These are phyloP conservation scores for Phanerotoma sp. DNA, from an alignment of 2,888 invertebrate genomes.

Conservation along the genomic window DNA sequence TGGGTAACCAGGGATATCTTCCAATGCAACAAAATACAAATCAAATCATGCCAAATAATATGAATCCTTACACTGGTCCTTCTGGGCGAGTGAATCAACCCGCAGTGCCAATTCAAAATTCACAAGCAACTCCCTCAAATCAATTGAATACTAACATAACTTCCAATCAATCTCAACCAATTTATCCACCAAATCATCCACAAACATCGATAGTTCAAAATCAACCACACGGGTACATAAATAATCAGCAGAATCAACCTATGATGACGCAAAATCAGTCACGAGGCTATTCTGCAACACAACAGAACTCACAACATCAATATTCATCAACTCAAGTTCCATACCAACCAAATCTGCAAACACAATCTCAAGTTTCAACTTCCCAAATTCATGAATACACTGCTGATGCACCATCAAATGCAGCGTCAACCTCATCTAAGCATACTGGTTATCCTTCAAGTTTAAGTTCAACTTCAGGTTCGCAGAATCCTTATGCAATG, in stretches of 20 bases:
- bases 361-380: constrained; percentile 33
- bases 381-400: constrained; percentile 38
- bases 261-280: constrained; percentile 42
- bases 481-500: constrained; percentile 29
- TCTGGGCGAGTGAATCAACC: constrained; percentile 29
- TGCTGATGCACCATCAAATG: too few relatives aligned
- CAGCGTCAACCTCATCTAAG: constrained; percentile 32
- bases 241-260: constrained; percentile 29
- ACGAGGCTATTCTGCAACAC: constrained; percentile 39
- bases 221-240: constrained; percentile 30
- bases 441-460: constrained; percentile 39
- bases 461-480: constrained; percentile 29
- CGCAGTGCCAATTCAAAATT: constrained; percentile 28
- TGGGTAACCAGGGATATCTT: constrained; percentile 26
- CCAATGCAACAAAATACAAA: constrained; percentile 36
- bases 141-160: constrained; percentile 30
- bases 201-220: constrained; percentile 22
- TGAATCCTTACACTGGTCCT: constrained; percentile 25
- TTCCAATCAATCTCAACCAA: constrained; percentile 4
- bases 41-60: constrained; percentile 25
- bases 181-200: constrained; percentile 29
- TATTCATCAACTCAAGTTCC: constrained; percentile 24
- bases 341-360: constrained; percentile 35
- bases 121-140: constrained; percentile 28
- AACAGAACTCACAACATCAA: constrained; percentile 39